Evolutionary conservation across 2,113 vertebrate species (phyloP), one percentile per base, ranked within the genome.

Genomic region (Lichenostomus cassidix): DNA sequence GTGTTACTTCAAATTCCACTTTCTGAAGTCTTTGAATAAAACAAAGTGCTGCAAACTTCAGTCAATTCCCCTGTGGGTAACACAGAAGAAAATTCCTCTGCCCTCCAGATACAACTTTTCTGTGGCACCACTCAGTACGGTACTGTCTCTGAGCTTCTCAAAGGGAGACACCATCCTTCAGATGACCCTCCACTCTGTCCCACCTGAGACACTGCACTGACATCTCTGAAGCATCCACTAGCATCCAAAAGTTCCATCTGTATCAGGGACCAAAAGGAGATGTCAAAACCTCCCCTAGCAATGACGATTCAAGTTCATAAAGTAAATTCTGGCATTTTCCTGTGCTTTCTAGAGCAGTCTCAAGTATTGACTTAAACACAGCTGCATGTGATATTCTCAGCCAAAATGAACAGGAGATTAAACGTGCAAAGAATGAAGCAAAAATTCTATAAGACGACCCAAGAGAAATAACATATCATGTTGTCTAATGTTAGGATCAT

Each of bases 121-220:
- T 20, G 46, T 33, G 28, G 33, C 15, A 53, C 8, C 41, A 25
- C 5, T 13, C 0, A 0, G 21, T 31, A 17, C 27, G 21, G 9
- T 11, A 47, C 7, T 28, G 25, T 46, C 31, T 60, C 47, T 55
- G 24, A 52, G 5, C 11, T 64, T 46, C 22, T 82, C 5, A 3
- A 41, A 56, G 27, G 41, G 35, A 71, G 19, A 67, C 7, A 31
- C 1, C 28, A 77, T 33, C 33, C 44, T 62, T 56, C 65, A 68
- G 29, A 47, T 27, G 15, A 42, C 3, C 12, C 41, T 84, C 29
- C 6, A 10, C 20, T 15, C 47, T 37, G 25, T 9, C 5, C 46
- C 16, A 25, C 39, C 50, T 28, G 27, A 74, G 85, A 79, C 8
- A 21, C 12, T 12, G 24, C 28, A 14, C 6, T 71, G 35, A 44